Evolutionary conservation across 2,113 vertebrate species (phyloP), one percentile per base, ranked within the genome.

Genomic region (Mugil cephalus): DNA sequence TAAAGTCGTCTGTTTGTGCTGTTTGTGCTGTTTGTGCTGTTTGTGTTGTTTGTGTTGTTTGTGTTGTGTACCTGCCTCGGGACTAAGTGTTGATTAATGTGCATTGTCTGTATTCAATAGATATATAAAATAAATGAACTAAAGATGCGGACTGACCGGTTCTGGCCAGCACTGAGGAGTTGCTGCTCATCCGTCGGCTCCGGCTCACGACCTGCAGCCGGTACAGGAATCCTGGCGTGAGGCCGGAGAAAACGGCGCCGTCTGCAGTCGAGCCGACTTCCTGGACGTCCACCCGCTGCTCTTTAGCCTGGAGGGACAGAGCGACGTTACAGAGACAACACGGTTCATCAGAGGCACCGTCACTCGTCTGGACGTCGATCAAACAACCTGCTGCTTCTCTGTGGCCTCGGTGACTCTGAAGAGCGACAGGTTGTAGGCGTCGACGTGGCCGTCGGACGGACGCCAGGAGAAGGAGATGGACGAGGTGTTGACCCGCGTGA

Each of bases 201-300:
- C 87, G 80, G 91, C 91, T 92, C 70, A 82, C 80, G 60, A 92
- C 91, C 74, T 79, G 77, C 80, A 92, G 84, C 0, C 83, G 51
- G 74, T 90, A 86, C 47, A 92, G 71, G 73, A 71, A 62, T 82
- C 91, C 91, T 21, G 88, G 56, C 13, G 0, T 4, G 19, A 92
- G 89, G 5, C 77, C 74, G 0, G 60, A 68, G 74, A 92, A 90
- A 8, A 63, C 36, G n/a, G 80, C 87, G 14, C 47, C 12, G 60
- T 87, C 61, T 12, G 52, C 64, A 12, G 50, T 15, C 0, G 80
- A 30, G 2, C 46, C 12, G 0, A 84, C 77, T 1, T 87, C 79
- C 82, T 77, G 82, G 39, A 39, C 51, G 17, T 51, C 80, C 61
- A 84, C 79, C 69, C 18, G 82, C 36, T 81, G 43, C 0, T 19